Evolutionary conservation across 2,888 invertebrate species (phyloP).

Genomic region (Chironomus tentans): DNA sequence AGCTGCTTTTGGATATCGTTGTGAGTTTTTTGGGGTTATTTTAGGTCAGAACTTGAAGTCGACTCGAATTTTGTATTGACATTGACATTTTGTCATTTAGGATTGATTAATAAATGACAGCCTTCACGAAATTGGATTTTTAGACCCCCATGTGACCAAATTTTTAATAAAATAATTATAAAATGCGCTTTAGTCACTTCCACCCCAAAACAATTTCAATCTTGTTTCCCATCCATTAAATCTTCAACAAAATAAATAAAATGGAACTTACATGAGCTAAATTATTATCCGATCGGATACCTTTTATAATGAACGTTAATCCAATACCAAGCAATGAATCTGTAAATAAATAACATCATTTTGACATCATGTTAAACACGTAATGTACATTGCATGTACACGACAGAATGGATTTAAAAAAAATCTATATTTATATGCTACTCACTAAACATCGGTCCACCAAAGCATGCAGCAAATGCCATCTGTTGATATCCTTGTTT

Average conservation of each 20-base stretch:
- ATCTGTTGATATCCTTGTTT: conserved; percentile 53
- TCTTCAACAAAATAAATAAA: too few relatives aligned
- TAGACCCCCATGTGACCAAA: too few relatives aligned
- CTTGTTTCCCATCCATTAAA: too few relatives aligned
- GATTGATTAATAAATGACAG: too few relatives aligned
- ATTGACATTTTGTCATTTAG: too few relatives aligned
- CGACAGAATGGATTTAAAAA: too few relatives aligned
- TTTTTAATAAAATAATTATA: background rate
- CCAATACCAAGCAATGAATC: conserved; percentile 43
- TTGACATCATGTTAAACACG: background rate
- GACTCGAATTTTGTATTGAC: too few relatives aligned
- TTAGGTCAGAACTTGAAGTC: too few relatives aligned
- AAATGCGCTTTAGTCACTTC: background rate
- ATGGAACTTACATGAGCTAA: conserved; percentile 27
- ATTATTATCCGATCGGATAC: conserved; percentile 29
- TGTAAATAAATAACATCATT: background rate
- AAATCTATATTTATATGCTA: conserved; percentile 30
- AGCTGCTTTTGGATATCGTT: background rate
- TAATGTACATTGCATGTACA: background rate
- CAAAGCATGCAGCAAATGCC: conserved; percentile 59
- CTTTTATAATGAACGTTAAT: conserved; percentile 38
- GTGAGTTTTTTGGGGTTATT: background rate
- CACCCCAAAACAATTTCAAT: background rate
- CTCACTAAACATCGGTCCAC: conserved; percentile 58
- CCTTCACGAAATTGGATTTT: too few relatives aligned